Evolutionary conservation across 2,797 vertebrate species (phyloP).

Genomic region (Eospalax fontanierii): DNA sequence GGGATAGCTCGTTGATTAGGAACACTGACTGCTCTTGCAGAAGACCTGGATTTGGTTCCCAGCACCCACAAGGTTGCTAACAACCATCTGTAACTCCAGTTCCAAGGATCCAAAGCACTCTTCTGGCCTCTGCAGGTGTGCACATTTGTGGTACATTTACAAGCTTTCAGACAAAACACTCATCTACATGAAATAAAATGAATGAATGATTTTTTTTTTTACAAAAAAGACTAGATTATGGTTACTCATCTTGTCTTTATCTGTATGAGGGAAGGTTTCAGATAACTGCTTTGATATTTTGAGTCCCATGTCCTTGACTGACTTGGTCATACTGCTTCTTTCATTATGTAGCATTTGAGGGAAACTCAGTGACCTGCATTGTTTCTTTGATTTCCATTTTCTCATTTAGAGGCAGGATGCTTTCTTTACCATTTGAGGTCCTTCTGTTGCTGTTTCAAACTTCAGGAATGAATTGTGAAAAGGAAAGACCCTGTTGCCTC

Average conservation of each 20-base stretch:
- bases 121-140: no score
- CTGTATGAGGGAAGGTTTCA: background rate
- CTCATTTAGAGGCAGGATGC: background rate
- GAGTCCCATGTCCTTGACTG: background rate
- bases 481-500: slow-evolving; percentile 77
- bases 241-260: background rate
- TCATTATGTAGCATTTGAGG: background rate
- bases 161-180: no score
- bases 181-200: no score
- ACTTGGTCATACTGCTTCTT: background rate
- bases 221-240: background rate
- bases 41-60: no score
- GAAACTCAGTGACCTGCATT: background rate
- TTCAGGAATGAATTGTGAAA: slow-evolving; percentile 34
- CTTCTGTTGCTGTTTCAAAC: background rate
- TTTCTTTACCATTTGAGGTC: background rate
- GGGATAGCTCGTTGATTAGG: no score
- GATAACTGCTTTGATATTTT: background rate
- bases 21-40: no score
- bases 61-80: no score
- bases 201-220: background rate
- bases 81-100: no score
- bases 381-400: background rate
- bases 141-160: no score
- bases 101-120: no score